A percentile compares a stretch with the other conserved stretches of the same genome.
Conservation (phyloP, 2,888 invertebrate genomes). For the Alentia gelatinosa region DNA sequence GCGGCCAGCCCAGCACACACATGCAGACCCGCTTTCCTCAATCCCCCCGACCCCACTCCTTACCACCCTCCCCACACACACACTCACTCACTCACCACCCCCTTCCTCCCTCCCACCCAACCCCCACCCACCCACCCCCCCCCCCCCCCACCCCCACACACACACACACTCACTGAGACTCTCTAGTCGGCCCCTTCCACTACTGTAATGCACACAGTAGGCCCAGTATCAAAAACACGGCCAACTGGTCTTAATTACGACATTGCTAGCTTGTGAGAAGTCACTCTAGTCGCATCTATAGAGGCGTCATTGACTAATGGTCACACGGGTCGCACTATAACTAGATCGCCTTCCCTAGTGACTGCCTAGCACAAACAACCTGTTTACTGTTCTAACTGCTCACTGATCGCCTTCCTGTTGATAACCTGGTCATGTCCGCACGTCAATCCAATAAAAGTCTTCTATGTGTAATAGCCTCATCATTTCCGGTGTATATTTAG, state of each 20-base stretch:
- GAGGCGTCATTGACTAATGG: not conserved
- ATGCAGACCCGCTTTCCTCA: no score
- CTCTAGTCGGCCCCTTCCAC: not conserved
- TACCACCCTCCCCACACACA: not conserved
- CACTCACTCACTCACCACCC: not conserved
- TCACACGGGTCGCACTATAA: not conserved
- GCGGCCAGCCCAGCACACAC: not conserved
- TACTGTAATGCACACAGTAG: not conserved
- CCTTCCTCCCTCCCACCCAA: not conserved
- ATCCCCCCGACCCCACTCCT: not conserved
- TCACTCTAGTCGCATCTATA: not conserved
- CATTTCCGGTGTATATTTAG: no score
- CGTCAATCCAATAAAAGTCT: not conserved
- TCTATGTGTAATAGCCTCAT: conserved; percentile 1
- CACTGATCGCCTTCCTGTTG: not conserved
- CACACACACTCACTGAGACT: not conserved
- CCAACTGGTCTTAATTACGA: not conserved
- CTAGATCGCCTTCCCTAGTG: not conserved
- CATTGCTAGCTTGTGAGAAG: not conserved
- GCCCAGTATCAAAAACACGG: not conserved
- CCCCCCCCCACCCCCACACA: conserved; percentile 3
- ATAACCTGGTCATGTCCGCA: not conserved
- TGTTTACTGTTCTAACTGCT: not conserved
- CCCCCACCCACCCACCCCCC: not conserved
- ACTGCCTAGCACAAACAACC: not conserved